Conservation (phyloP, 2,797 vertebrate species). For the Xenops minutus region DNA sequence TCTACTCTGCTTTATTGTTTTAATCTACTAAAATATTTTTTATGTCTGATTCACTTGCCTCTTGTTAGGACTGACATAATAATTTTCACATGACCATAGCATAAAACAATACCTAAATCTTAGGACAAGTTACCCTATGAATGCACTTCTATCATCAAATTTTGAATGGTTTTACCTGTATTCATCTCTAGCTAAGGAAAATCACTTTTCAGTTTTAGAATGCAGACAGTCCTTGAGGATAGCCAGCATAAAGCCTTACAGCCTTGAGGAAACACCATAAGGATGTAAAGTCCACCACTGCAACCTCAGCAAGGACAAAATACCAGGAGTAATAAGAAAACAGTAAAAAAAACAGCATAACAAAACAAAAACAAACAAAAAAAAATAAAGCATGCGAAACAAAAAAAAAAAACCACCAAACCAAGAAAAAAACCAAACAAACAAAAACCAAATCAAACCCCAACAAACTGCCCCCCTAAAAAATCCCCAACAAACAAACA, state of each 20-base stretch:
- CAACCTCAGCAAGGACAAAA: background rate
- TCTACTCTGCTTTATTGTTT: background rate
- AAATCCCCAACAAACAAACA: too few species aligned
- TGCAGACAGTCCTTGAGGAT: background rate
- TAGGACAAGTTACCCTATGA: background rate
- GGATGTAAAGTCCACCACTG: background rate
- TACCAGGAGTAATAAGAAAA: background rate
- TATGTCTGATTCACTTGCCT: background rate
- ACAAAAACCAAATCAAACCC: background rate
- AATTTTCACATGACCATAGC: background rate
- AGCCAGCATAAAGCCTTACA: background rate
- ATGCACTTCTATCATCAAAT: background rate
- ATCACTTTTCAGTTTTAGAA: background rate
- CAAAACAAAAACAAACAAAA: background rate
- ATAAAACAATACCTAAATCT: rapidly evolving
- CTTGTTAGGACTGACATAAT: background rate
- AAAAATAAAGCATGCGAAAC: too few species aligned
- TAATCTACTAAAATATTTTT: background rate
- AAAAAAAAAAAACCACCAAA: background rate
- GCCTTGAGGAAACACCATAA: background rate
- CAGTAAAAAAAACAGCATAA: background rate
- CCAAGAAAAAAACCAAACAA: background rate
- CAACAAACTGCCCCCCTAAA: too few species aligned
- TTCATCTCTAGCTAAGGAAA: background rate
- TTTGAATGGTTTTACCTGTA: background rate